Conservation (phyloP, 2,113 vertebrate genomes). For the Rhagologus leucostigma region DNA sequence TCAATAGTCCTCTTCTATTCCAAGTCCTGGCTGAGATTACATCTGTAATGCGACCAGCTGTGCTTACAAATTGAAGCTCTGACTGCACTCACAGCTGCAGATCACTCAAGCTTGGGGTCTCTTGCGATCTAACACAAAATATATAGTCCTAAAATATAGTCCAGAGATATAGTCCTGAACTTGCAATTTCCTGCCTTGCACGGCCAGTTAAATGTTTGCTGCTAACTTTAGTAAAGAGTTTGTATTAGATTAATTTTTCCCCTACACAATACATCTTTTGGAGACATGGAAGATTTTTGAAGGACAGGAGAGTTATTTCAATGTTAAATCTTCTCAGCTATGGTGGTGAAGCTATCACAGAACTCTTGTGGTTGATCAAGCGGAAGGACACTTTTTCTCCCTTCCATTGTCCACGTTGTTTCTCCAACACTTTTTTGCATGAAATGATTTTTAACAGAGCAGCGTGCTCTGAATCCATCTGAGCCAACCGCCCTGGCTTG, state of each 20-base stretch:
- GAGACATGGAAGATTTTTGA: background rate
- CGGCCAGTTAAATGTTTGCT: background rate
- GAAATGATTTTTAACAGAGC: background rate
- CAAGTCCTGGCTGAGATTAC: background rate
- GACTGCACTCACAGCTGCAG: background rate
- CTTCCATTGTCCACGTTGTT: background rate
- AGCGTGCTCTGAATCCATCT: background rate
- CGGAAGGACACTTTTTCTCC: background rate
- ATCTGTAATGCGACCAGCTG: background rate
- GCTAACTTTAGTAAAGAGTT: background rate
- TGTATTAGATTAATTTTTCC: background rate
- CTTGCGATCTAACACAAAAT: background rate
- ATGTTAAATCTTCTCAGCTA: background rate
- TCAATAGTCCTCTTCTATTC: background rate
- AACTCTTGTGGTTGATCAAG: background rate
- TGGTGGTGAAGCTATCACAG: background rate
- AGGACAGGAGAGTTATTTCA: fast-evolving
- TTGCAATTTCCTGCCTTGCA: background rate
- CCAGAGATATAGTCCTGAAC: background rate
- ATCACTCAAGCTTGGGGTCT: background rate
- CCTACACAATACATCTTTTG: background rate
- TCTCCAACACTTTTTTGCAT: background rate
- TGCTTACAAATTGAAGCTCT: background rate
- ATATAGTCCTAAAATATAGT: background rate
- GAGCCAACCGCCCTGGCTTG: background rate